Conservation (phyloP, 2,888 invertebrate species). For the Seladonia tumulorum region DNA sequence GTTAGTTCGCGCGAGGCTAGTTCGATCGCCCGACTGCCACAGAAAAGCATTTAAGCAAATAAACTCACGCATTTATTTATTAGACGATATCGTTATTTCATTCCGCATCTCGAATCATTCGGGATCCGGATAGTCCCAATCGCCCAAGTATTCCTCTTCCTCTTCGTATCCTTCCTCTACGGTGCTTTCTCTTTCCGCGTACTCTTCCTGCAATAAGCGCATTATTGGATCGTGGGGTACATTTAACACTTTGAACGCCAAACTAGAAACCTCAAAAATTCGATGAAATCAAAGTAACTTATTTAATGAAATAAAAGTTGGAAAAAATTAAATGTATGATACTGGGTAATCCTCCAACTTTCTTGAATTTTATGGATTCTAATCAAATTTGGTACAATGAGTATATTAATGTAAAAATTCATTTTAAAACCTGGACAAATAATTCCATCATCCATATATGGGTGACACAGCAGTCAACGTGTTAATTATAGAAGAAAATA, state of each 20-base stretch:
- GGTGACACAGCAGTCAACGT: no score
- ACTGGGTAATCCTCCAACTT: no score
- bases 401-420: no score
- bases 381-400: no score
- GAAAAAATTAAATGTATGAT: no score
- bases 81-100: background rate
- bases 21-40: background rate
- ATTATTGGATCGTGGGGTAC: background rate
- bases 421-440: no score
- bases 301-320: no score
- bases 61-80: constrained; percentile 17
- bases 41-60: constrained; percentile 12
- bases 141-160: constrained; percentile 37
- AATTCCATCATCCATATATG: no score
- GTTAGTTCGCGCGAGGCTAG: background rate
- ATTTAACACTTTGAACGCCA: no score
- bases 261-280: no score
- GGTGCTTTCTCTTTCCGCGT: background rate
- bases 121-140: constrained; percentile 47
- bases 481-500: background rate
- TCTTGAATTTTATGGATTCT: no score
- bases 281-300: no score
- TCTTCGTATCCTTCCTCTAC: background rate
- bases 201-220: background rate
- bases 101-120: background rate